Base-by-base conservation (phyloP, 2,797 vertebrate genomes). In the Erpetoichthys calabaricus region DNA sequence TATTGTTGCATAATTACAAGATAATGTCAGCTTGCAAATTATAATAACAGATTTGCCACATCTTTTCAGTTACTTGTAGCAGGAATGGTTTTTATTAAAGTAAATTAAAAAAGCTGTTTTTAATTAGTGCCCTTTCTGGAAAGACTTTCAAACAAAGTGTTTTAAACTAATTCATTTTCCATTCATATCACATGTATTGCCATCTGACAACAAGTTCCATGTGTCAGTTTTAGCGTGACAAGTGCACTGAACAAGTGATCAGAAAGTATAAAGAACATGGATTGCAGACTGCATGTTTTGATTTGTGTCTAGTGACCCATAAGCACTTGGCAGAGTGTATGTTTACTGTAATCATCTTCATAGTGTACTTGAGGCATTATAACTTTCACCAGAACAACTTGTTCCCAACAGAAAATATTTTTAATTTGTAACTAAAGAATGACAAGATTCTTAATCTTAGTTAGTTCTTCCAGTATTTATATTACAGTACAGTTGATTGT, bases 221-320 rank as follows among this genome's bases (percentile, higher is more conserved):
- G 44, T 42, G 53, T 42, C 53, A 54, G 7, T 7, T 54, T 54
- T 42, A 44, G 25, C 53, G 44, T 54, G 53, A 54, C 53, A 54
- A 54, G 53, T 54, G 53, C 53, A 54, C 53, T 25, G 41, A 54
- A 42, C 10, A 54, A 54, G 53, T 54, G 53, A 54, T 54, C 53
- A 54, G 53, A 54, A 54, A 42, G 6, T 43, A 42, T 7, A 9
- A 25, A 5, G 2, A 54, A 54, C 53, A 54, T 54, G 53, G 44
- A 8, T 43, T 54, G 53, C 10, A 43, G 53, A 54, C 44, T 41
- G 44, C 53, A 43, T 42, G 41, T 42, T 42, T n/a, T 42, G 41
- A 41, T 54, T 42, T 25, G 41, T 4, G 41, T 54, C 41, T 43
- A 54, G 41, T 54, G 53, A 42, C 53, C 53, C 41, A 7, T 54